These are phyloP conservation scores for Calliopum simillimum DNA, from an alignment of 2,888 invertebrate genomes.

Conservation along the genomic window DNA sequence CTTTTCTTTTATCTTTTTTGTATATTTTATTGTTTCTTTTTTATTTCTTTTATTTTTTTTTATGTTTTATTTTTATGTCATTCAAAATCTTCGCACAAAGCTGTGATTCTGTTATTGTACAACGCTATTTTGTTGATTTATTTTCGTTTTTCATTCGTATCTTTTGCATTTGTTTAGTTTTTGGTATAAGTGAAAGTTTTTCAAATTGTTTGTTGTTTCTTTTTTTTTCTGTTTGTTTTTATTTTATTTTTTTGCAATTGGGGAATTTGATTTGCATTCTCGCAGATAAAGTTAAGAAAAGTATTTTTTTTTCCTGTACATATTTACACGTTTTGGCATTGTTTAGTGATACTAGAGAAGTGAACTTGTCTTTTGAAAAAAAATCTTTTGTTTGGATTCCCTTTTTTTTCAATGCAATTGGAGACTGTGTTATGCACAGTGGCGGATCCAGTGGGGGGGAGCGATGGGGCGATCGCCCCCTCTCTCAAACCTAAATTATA, in stretches of 20 bases:
- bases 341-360: too few relatives aligned
- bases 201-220: conserved; percentile 12
- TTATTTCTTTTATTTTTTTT: conserved; percentile 22
- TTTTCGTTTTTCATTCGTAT: not conserved
- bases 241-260: conserved; percentile 9
- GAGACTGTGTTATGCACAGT: too few relatives aligned
- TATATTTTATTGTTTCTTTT: not conserved
- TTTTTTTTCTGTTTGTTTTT: conserved; percentile 9
- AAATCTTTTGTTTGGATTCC: too few relatives aligned
- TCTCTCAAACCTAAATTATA: too few relatives aligned
- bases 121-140: not conserved
- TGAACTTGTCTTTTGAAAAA: too few relatives aligned
- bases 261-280: conserved; percentile 13
- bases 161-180: conserved; percentile 22
- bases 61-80: not conserved
- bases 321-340: too few relatives aligned
- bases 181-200: conserved; percentile 29
- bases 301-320: too few relatives aligned
- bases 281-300: not conserved
- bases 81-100: not conserved
- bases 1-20: not conserved
- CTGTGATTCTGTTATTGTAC: not conserved
- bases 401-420: too few relatives aligned
- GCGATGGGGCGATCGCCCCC: too few relatives aligned
- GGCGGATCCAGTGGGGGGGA: too few relatives aligned